Conservation (phyloP, 1,140 invertebrate species). For the Phenacoccus solenopsis region DNA sequence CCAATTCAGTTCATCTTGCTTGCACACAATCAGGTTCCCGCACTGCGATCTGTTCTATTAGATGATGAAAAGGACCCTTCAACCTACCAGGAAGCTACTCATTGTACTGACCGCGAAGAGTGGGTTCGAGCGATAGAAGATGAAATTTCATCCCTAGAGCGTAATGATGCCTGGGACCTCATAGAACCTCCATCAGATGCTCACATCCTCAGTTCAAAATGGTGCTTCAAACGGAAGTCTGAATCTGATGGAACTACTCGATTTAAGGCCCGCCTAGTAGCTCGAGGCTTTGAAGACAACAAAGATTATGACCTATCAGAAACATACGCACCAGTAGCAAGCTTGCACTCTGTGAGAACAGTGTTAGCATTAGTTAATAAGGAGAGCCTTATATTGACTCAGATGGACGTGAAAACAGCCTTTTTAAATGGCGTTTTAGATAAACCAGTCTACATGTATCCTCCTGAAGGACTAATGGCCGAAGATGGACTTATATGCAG, state of each 20-base stretch:
- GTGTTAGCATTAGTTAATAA: neutral
- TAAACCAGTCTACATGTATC: slow-evolving; percentile 32
- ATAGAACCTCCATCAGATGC: no score
- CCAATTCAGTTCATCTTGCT: no score
- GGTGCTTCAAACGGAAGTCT: no score
- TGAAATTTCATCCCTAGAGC: no score
- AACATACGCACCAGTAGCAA: slow-evolving; percentile 18
- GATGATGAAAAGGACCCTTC: no score
- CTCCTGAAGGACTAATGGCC: slow-evolving; percentile 24
- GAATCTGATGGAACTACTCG: neutral
- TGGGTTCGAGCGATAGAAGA: no score
- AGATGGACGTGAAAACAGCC: slow-evolving; percentile 34
- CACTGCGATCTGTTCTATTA: no score
- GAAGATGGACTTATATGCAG: slow-evolving; percentile 23
- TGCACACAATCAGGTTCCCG: no score
- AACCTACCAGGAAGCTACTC: no score
- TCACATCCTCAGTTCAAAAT: no score
- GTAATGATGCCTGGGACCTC: no score
- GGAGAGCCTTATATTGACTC: slow-evolving; percentile 12
- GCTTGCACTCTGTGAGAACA: neutral
- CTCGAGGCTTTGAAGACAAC: neutral
- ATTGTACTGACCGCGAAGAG: no score
- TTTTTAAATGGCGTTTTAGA: slow-evolving; percentile 32
- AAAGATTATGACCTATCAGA: slow-evolving; percentile 7
- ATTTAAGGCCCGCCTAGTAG: neutral